phyloP scores from a whole-genome alignment of 2,113 vertebrate species.

The Strix uralensis region DNA sequence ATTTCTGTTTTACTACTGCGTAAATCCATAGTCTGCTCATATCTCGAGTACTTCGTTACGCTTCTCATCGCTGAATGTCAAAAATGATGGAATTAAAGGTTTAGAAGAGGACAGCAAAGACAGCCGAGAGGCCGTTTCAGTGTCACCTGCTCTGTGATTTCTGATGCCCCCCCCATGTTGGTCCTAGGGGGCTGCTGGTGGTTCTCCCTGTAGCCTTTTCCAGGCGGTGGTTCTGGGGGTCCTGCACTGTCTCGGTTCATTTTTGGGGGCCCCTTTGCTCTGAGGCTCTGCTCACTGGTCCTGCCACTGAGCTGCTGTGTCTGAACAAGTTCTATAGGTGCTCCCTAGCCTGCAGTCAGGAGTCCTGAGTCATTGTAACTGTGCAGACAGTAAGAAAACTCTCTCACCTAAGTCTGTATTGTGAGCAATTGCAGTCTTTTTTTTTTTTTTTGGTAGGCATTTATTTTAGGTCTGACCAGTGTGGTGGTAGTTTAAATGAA shows the following conservation, averaged over 20 bases:
- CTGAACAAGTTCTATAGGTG: background rate
- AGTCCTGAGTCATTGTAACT: background rate
- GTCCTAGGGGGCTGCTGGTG: background rate
- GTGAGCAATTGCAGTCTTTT: fast-evolving
- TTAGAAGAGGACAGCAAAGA: background rate
- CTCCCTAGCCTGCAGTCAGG: background rate
- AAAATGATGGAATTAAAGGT: background rate
- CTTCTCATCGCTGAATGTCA: background rate
- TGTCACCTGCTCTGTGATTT: background rate
- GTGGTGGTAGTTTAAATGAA: background rate
- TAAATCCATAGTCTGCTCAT: fast-evolving
- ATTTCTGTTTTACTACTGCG: background rate
- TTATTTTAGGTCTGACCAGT: fast-evolving
- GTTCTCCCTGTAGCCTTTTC: background rate
- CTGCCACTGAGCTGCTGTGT: background rate
- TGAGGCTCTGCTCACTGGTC: fast-evolving
- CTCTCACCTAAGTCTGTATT: fast-evolving
- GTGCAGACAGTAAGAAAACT: background rate
- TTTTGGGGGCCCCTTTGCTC: background rate
- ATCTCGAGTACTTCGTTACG: fast-evolving
- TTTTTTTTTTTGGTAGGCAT: background rate
- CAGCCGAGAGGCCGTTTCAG: background rate
- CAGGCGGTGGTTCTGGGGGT: background rate
- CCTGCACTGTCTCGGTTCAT: fast-evolving
- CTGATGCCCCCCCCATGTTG: fast-evolving